Evolutionary conservation across 2,113 vertebrate genomes (phyloP).

Genomic region (Eira barbara): DNA sequence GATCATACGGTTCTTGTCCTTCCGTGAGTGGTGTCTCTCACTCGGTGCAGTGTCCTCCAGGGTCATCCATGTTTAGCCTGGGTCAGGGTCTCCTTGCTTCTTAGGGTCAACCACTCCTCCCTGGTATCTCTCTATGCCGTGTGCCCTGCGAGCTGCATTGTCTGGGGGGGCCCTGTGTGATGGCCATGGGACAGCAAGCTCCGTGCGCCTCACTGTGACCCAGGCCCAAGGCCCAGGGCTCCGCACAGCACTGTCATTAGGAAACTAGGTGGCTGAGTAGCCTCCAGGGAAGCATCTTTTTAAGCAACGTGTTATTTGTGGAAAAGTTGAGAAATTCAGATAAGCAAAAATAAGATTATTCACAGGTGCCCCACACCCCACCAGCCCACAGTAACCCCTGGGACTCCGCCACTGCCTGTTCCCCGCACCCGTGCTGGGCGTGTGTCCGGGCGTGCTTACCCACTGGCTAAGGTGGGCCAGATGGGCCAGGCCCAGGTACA

Average conservation of each 20-base stretch:
- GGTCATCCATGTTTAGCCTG: neutral
- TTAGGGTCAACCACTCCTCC: too few species aligned
- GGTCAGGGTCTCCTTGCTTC: neutral
- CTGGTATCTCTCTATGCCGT: rapidly evolving
- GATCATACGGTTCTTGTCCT: rapidly evolving
- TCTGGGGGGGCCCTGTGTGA: too few species aligned
- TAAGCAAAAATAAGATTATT: neutral
- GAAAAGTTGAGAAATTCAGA: neutral
- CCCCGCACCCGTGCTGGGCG: rapidly evolving
- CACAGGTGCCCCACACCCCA: neutral
- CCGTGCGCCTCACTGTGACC: rapidly evolving
- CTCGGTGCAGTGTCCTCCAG: rapidly evolving
- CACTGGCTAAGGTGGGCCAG: rapidly evolving
- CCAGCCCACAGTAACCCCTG: neutral
- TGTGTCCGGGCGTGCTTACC: rapidly evolving
- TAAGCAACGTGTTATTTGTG: neutral
- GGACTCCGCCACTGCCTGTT: rapidly evolving
- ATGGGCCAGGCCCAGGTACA: rapidly evolving
- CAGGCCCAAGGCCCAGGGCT: neutral
- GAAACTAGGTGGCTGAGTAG: neutral
- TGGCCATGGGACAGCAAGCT: rapidly evolving
- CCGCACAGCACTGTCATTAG: neutral
- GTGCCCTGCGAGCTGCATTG: rapidly evolving
- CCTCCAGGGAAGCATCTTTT: neutral
- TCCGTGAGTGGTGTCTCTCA: neutral